Evolutionary conservation across 2,113 vertebrate genomes (phyloP).

Genomic region (Spea bombifrons): DNA sequence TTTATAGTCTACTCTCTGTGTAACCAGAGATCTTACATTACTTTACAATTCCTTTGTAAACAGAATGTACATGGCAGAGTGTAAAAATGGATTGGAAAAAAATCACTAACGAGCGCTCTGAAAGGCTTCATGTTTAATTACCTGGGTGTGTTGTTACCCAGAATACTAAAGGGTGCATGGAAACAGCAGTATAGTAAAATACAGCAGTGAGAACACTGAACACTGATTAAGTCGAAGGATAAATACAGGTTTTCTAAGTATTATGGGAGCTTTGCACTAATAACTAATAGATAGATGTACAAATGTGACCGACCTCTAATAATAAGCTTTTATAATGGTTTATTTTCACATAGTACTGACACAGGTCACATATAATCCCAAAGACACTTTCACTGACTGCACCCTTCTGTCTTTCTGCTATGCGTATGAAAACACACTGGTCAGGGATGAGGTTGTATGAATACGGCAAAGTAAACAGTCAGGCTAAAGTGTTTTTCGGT

Average conservation of each 20-base stretch:
- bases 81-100: conserved; percentile 45
- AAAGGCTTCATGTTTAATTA: conserved; percentile 41
- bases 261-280: too few species aligned
- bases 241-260: too few species aligned
- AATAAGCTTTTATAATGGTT: too few species aligned
- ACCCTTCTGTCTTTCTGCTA: not conserved
- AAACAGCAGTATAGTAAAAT: conserved; percentile 16
- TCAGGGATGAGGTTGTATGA: not conserved
- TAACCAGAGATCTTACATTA: conserved; percentile 2
- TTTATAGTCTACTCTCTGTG: not conserved
- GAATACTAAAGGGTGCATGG: conserved; percentile 33
- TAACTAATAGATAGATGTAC: too few species aligned
- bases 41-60: conserved; percentile 32
- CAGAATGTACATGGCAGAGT: conserved; percentile 15
- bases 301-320: too few species aligned
- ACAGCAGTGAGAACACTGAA: not conserved
- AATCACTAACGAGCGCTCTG: conserved; percentile 47
- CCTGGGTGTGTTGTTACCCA: conserved; percentile 36
- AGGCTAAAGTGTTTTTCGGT: not conserved
- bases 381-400: not conserved
- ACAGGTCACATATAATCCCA: not conserved
- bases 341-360: too few species aligned
- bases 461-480: conserved; percentile 1
- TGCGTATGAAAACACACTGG: conserved; percentile 8
- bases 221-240: too few species aligned